Conservation (phyloP, 2,888 invertebrate genomes). For the Andrena flavipes region DNA sequence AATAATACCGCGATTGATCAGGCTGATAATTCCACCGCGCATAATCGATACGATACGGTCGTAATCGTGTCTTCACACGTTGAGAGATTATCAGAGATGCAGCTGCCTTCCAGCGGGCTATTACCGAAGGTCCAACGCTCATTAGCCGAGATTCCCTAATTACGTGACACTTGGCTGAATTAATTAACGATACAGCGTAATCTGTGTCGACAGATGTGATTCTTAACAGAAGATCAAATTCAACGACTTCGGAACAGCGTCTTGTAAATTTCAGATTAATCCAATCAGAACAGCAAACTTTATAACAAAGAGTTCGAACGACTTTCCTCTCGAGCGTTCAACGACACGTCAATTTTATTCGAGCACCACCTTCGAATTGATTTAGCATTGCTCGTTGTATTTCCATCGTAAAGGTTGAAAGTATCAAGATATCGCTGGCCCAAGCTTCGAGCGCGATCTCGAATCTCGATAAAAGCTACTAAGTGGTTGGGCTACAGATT, state of each 20-base stretch:
- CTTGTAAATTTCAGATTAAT: too few relatives aligned
- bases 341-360: constrained; percentile 13
- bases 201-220: too few relatives aligned
- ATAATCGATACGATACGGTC: constrained; percentile 33
- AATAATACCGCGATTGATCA: constrained; percentile 30
- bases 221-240: background rate
- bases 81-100: constrained; percentile 48
- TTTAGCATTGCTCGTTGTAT: background rate
- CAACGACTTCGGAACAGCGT: too few relatives aligned
- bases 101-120: constrained; percentile 25
- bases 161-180: constrained; percentile 13
- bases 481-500: constrained; percentile 26
- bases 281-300: background rate
- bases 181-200: constrained; percentile 21
- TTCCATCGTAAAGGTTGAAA: background rate
- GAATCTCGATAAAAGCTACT: constrained; percentile 5
- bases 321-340: background rate
- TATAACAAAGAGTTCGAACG: background rate
- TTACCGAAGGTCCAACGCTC: constrained; percentile 32
- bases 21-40: constrained; percentile 13
- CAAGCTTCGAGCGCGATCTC: background rate
- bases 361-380: constrained; percentile 9
- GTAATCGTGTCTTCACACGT: constrained; percentile 39
- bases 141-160: constrained; percentile 35
- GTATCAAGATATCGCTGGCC: background rate